Evolutionary conservation across 2,113 vertebrate species (phyloP).

Genomic region (Mus pahari): DNA sequence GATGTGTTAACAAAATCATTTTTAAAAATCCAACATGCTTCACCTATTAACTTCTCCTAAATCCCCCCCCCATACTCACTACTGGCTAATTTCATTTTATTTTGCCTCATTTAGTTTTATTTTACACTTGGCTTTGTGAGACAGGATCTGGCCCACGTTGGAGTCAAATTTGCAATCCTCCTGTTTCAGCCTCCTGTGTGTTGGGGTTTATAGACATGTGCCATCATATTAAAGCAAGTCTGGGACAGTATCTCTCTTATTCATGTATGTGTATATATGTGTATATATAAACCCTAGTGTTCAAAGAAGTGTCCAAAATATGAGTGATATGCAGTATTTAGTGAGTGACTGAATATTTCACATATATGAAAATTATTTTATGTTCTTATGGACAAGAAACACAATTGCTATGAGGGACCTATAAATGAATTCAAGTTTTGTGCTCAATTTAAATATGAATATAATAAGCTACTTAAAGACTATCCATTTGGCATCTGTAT

Average conservation of each 20-base stretch:
- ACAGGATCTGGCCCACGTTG: neutral
- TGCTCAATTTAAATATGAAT: slow-evolving; percentile 10
- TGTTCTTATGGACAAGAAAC: neutral
- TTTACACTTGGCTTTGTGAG: neutral
- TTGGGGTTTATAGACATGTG: neutral
- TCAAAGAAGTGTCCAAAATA: neutral
- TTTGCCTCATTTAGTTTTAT: neutral
- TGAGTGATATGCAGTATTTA: neutral
- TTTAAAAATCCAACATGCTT: neutral
- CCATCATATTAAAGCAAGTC: neutral
- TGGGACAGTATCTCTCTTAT: neutral
- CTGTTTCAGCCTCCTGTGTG: neutral
- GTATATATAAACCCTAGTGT: neutral
- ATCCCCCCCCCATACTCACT: neutral
- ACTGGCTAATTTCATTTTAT: neutral
- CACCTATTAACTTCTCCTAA: neutral
- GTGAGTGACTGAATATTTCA: neutral
- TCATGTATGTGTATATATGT: neutral
- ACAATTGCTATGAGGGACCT: slow-evolving; percentile 27
- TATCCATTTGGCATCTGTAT: neutral
- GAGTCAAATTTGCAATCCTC: neutral
- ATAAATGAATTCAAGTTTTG: slow-evolving; percentile 29
- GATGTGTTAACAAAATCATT: neutral
- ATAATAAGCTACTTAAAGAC: slow-evolving; percentile 23
- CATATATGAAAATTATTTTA: slow-evolving; percentile 7